Conservation (phyloP, 1,140 invertebrate genomes). For the Calosoma granatense region DNA sequence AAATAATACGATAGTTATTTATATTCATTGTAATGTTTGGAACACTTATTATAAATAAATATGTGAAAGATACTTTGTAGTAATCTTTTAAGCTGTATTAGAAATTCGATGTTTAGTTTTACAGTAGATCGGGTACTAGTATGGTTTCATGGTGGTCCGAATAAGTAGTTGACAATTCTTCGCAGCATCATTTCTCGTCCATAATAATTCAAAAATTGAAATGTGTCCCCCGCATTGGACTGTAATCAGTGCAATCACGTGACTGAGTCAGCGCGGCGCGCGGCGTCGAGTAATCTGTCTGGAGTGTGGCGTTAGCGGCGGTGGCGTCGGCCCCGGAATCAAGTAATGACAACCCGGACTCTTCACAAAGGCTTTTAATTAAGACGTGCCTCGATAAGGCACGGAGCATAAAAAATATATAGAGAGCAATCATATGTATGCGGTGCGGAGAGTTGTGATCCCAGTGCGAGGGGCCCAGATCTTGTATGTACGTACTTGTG, state of each 20-base stretch:
- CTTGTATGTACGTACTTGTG: too few relatives aligned
- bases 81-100: too few relatives aligned
- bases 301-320: not conserved
- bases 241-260: not conserved
- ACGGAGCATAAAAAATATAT: slow-evolving; percentile 8
- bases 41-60: too few relatives aligned
- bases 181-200: too few relatives aligned
- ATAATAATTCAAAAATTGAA: slow-evolving; percentile 12
- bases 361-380: slow-evolving; percentile 5
- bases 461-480: not conserved
- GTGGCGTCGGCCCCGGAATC: not conserved
- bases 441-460: not conserved
- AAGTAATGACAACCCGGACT: not conserved
- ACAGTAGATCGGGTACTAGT: too few relatives aligned
- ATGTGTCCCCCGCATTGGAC: not conserved
- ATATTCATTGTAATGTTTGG: too few relatives aligned
- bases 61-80: too few relatives aligned
- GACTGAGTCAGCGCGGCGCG: not conserved
- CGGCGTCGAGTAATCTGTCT: not conserved
- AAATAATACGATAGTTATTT: too few relatives aligned
- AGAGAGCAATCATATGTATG: not conserved
- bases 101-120: too few relatives aligned
- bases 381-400: slow-evolving; percentile 7
- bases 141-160: too few relatives aligned
- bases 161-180: too few relatives aligned